Evolutionary conservation across 2,888 invertebrate species (phyloP), one percentile per base, ranked within the genome.

Genomic region (Metallyticus violacea): DNA sequence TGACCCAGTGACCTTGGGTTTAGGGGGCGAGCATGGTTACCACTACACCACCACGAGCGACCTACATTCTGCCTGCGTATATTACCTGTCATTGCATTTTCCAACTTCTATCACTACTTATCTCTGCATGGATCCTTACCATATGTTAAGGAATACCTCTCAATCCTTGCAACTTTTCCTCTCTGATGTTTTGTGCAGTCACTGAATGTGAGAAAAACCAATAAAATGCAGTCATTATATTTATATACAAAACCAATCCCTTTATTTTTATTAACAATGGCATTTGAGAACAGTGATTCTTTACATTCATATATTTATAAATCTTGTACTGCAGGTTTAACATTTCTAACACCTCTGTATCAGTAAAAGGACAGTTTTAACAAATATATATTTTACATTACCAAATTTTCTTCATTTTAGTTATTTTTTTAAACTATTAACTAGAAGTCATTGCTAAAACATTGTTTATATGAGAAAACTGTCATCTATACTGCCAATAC

Each of bases 231-330:
- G 76, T 7, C 3, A 15, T 78, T 78, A 81, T n/a, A 81, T 9
- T 77, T 28, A 83, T 77, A 28, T 28, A 29, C 76, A 83, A 83
- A 83, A 76, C 83, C 76, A 77, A 76, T 77, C 83, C 29, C n/a
- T 82, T 83, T n/a, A 40, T 62, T 40, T 83, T 77, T n/a, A 83
- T 83, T 79, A 83, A 83, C 83, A 83, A 77, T 83, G 77, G 29
- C 83, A 83, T 83, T 83, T 83, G 83, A 28, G 29, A 28, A 77
- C 26, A 26, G 76, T 25, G 77, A 77, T 83, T 77, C 27, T 83
- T 83, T 83, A 83, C 83, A 83, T 6, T n/a, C 7, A 26, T 26
- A 29, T 83, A 83, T 83, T 77, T 29, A n/a, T n/a, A 77, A 83
- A 83, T 77, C 26, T 77, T 83, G 83, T 77, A 83, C 83, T 83